A percentile compares a stretch with the other conserved stretches of the same genome.
These are phyloP conservation scores for Silurus lanzhouensis DNA, from an alignment of 2,797 vertebrate genomes.

Conservation along the genomic window DNA sequence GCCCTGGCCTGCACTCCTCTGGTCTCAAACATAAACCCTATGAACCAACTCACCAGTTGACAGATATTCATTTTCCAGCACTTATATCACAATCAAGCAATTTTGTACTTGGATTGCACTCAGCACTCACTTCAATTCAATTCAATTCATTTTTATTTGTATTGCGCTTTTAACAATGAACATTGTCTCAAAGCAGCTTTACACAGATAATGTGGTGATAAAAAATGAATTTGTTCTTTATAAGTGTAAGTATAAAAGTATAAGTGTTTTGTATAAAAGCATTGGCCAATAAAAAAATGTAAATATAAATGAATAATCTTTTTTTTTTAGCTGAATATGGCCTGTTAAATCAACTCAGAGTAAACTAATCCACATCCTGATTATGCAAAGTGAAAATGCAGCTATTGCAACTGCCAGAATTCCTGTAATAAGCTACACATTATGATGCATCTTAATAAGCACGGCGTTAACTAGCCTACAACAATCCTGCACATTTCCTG, in stretches of 20 bases:
- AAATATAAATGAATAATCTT: not conserved
- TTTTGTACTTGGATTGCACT: not conserved
- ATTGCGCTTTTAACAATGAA: no score
- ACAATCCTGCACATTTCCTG: not conserved
- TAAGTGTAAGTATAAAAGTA: no score
- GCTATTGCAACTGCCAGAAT: conserved; percentile 2
- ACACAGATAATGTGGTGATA: no score
- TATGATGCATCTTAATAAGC: conserved; percentile 7
- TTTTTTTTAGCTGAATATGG: not conserved
- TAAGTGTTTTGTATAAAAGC: conserved; percentile 1
- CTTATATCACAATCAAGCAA: not conserved
- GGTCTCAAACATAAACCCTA: not conserved
- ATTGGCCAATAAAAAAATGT: conserved; percentile 5
- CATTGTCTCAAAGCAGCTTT: no score
- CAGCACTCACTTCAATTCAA: not conserved
- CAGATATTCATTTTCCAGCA: not conserved
- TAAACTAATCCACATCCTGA: conserved; percentile 8
- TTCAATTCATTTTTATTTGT: no score
- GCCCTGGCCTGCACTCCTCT: no score
- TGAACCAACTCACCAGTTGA: not conserved
- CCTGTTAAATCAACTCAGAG: not conserved
- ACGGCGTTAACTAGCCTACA: not conserved
- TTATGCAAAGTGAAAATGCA: conserved; percentile 9
- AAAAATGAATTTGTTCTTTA: no score
- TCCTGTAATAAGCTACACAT: not conserved